Evolutionary conservation across 2,797 vertebrate genomes (phyloP), one percentile per base, ranked within the genome.

Genomic region (Euphonia xanthogaster): DNA sequence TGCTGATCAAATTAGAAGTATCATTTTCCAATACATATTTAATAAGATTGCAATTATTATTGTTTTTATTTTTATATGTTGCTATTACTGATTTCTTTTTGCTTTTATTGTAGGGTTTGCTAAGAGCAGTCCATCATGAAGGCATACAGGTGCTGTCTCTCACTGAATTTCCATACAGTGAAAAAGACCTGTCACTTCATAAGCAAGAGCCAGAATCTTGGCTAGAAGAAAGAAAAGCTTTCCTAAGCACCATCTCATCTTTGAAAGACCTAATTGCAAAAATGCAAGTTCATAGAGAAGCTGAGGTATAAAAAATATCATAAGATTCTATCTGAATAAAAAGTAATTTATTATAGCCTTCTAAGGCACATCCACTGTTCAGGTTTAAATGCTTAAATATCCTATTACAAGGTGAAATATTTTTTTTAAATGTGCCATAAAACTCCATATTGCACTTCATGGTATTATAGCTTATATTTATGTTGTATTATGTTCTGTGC

Each of bases 81-180:
- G 10, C 27, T 71, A 57, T 39, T 37, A 44, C 54, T 87, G 91
- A 87, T 70, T 81, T 80, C 2, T 44, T 70, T 40, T 67, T 65
- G 24, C 39, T 13, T 92, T 85, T 54, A 8, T 63, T 77, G 4
- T 68, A 99, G 99, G 98, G 98, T 42, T 97, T 99, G 96, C 98
- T 99, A 67, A 98, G 98, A 84, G 99, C 99, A 95, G 99, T 99
- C 28, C 99, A 99, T 96, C 98, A 98, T 80, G 99, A 99, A 96
- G 99, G 99, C 16, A 98, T 99, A 97, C 99, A 99, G 96, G 99
- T 99, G 22, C 98, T 99, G n/a, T 99, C 99, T 33, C 98, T 99
- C 79, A 98, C 99, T 1, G 98, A 99, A 96, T 93, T 98, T 25
- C 98, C 98, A 1, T 76, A 94, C 42, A 67, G 94, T 70, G 99